Percentiles rank a stretch among this genome's conserved stretches.
Evolutionary conservation across 2,797 vertebrate species (phyloP).

Genomic region (Galago senegalensis): DNA sequence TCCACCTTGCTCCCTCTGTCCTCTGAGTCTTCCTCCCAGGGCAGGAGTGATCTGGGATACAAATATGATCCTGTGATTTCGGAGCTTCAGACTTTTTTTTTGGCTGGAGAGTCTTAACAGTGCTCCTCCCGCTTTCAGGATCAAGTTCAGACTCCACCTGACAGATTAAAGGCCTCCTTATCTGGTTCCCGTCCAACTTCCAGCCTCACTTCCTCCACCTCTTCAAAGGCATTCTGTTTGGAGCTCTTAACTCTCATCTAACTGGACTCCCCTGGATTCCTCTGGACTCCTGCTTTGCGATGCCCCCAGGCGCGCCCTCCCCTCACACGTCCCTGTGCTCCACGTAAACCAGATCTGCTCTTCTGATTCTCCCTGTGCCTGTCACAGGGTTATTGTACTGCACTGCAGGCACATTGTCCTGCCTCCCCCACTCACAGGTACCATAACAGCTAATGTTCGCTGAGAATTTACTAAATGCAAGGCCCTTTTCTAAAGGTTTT

Average conservation of each 20-base stretch:
- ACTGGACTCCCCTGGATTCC: not conserved
- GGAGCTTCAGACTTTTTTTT: not conserved
- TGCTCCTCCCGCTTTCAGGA: not conserved
- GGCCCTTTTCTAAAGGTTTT: not conserved
- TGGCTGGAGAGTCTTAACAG: not conserved
- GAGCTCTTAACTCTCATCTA: not conserved
- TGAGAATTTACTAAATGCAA: not conserved
- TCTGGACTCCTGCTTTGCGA: not conserved
- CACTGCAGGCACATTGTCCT: not conserved
- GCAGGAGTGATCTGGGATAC: not conserved
- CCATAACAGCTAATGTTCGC: not conserved
- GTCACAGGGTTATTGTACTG: not conserved
- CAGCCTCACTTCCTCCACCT: not conserved
- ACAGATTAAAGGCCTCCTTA: not conserved
- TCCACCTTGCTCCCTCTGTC: not conserved
- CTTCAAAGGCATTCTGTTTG: not conserved
- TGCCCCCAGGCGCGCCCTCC: not conserved
- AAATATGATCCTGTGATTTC: not conserved
- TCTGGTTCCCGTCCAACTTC: constrained; percentile 7
- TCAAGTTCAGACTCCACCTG: constrained; percentile 46
- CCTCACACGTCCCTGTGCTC: not conserved
- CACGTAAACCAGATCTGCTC: not conserved
- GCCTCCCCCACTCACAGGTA: not conserved
- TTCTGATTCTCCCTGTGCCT: not conserved
- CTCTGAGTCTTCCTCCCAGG: not conserved